A percentile compares a stretch with the other conserved stretches of the same genome.
These are phyloP conservation scores for Musca vetustissima DNA, from an alignment of 1,140 invertebrate genomes.

Conservation along the genomic window DNA sequence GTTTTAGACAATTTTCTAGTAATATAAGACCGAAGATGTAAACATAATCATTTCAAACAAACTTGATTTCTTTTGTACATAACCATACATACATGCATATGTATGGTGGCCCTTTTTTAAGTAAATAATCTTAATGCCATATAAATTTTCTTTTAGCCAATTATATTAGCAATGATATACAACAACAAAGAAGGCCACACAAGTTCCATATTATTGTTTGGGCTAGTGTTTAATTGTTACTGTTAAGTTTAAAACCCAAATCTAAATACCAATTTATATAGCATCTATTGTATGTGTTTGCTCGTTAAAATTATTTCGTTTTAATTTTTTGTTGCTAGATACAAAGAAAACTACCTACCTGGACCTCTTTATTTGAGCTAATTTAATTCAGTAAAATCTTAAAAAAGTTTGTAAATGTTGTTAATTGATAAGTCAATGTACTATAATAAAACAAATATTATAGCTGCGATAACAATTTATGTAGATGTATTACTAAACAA, in stretches of 20 bases:
- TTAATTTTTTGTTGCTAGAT: too few relatives aligned
- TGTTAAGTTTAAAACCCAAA: constrained; percentile 17
- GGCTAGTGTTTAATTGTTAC: not conserved
- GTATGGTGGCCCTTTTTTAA: too few relatives aligned
- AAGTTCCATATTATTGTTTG: too few relatives aligned
- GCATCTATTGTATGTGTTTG: not conserved
- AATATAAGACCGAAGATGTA: too few relatives aligned
- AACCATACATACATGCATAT: too few relatives aligned
- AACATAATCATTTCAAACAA: too few relatives aligned
- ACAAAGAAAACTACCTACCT: too few relatives aligned
- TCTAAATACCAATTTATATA: not conserved
- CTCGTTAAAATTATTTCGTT: not conserved
- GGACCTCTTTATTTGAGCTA: too few relatives aligned
- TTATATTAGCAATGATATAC: constrained; percentile 10
- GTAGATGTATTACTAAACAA: constrained; percentile 4
- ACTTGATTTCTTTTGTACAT: too few relatives aligned
- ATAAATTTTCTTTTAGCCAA: constrained; percentile 1
- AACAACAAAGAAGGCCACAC: not conserved
- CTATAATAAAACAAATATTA: not conserved
- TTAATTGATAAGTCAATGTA: constrained; percentile 2
- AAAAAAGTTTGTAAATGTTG: too few relatives aligned
- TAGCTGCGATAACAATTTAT: not conserved
- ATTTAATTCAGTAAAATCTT: too few relatives aligned
- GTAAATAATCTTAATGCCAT: not conserved
- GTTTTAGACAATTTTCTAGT: too few relatives aligned